Conservation (phyloP, 2,797 vertebrate species). For the Cynodonichthys magdalenae region DNA sequence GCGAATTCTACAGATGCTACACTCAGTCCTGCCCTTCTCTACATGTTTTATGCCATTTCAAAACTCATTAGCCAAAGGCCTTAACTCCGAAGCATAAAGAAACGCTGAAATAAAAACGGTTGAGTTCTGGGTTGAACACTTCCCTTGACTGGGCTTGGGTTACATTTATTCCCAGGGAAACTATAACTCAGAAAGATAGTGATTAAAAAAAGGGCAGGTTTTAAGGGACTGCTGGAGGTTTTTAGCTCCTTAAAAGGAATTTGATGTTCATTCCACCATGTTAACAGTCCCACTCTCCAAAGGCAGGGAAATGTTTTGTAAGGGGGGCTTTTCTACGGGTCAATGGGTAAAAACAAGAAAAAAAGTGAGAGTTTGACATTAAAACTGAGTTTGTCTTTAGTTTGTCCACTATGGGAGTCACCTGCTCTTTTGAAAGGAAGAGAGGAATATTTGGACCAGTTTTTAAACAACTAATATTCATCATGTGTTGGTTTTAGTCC, state of each 20-base stretch:
- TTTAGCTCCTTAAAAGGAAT: conserved; percentile 75
- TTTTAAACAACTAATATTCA: background rate
- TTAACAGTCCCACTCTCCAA: conserved; percentile 56
- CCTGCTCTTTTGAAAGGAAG: no score
- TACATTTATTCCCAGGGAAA: conserved; percentile 41
- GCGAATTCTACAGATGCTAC: conserved; percentile 51
- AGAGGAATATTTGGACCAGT: no score
- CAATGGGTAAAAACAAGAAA: conserved; percentile 51
- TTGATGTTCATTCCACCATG: conserved; percentile 66
- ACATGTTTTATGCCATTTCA: conserved; percentile 45
- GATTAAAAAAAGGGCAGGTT: conserved; percentile 47
- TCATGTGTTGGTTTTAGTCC: no score
- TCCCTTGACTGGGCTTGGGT: conserved; percentile 30
- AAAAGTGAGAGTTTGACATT: conserved; percentile 53
- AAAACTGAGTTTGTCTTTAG: conserved; percentile 32
- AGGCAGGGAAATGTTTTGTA: conserved; percentile 59
- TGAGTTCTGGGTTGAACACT: conserved; percentile 34
- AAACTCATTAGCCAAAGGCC: conserved; percentile 63
- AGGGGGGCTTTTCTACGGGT: conserved; percentile 57
- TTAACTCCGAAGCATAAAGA: conserved; percentile 40
- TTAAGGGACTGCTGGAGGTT: conserved; percentile 35
- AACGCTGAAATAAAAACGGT: conserved; percentile 36
- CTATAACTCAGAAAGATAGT: conserved; percentile 41
- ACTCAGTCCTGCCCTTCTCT: conserved; percentile 50
- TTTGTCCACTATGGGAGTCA: no score